Base-by-base conservation (phyloP, 2,888 invertebrate species). In the Fragum fragum region DNA sequence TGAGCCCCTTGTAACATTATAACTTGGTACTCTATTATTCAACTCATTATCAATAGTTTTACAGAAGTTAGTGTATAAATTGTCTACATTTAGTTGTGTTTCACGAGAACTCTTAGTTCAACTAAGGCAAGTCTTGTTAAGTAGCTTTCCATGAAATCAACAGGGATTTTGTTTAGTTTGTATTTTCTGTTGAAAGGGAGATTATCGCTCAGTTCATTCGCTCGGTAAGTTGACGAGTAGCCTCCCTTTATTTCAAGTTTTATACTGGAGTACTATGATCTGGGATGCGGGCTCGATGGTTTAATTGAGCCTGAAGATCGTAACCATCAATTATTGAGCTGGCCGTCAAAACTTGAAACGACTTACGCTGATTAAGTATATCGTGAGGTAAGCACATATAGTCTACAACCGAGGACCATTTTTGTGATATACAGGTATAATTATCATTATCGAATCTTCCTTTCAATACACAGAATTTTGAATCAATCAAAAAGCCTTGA, bases 1-100 rank as follows among this genome's bases (percentile, higher is more conserved):
- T 28, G 73, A 55, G 28, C 23, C 1, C 18, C 69, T 73, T 39
- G 61, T 47, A 0, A 16, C 23, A 23, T 39, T 39, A 69, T 32
- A 73, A 39, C 18, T 36, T 0, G 81, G 76, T 1, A 81, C 69
- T 1, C 28, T 36, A 14, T 26, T 39, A 63, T 77, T 53, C 70
- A 81, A 55, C 73, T 81, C 76, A 7, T 32, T 36, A 16, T 53
- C 26, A n/a, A 79, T 59, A 16, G 23, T 53, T 18, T 53, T 14
- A 36, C 70, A 70, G 7, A 70, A 28, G 1, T 39, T 28, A 9
- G 1, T 6, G 18, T 73, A 73, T n/a, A 39, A 32, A 2, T 0
- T 5, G 42, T 73, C 73, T 5, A 73, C 36, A 21, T 73, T 28
- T 6, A 9, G 9, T n/a, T 73, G 73, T 9, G 47, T 42, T 26